Conservation (phyloP, 2,888 invertebrate genomes). For the Orthosia cruda region DNA sequence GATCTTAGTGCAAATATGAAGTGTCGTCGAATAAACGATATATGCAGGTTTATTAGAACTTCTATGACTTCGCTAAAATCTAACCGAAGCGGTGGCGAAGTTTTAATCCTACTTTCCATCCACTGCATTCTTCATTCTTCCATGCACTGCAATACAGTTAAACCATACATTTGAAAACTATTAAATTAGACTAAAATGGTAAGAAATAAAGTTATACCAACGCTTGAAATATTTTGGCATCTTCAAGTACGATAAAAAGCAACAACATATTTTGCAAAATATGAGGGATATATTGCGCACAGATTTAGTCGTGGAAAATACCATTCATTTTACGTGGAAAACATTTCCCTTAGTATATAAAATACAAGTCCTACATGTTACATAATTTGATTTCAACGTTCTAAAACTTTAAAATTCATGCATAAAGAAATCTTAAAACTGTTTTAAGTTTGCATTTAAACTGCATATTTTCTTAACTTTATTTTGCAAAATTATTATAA, state of each 20-base stretch:
- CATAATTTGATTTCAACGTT: slow-evolving; percentile 7
- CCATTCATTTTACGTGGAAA: slow-evolving; percentile 2
- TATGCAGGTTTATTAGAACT: no score
- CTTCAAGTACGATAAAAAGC: not conserved
- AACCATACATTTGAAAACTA: no score
- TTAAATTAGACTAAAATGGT: no score
- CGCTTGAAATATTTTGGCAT: not conserved
- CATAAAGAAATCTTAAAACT: not conserved
- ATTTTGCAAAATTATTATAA: not conserved
- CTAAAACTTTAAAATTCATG: slow-evolving; percentile 5
- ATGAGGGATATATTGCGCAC: not conserved
- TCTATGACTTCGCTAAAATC: no score
- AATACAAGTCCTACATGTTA: not conserved
- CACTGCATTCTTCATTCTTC: no score
- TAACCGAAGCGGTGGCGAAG: no score
- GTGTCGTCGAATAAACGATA: no score
- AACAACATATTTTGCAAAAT: slow-evolving; percentile 7
- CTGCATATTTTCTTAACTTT: not conserved
- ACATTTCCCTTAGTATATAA: not conserved
- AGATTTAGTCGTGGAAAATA: slow-evolving; percentile 1
- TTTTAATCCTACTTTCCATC: no score
- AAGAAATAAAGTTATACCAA: no score
- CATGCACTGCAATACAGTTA: no score
- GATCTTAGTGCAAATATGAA: no score
- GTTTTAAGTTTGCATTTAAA: slow-evolving; percentile 5